Conservation (phyloP, 2,888 invertebrate genomes). For the Orchestes rusci region DNA sequence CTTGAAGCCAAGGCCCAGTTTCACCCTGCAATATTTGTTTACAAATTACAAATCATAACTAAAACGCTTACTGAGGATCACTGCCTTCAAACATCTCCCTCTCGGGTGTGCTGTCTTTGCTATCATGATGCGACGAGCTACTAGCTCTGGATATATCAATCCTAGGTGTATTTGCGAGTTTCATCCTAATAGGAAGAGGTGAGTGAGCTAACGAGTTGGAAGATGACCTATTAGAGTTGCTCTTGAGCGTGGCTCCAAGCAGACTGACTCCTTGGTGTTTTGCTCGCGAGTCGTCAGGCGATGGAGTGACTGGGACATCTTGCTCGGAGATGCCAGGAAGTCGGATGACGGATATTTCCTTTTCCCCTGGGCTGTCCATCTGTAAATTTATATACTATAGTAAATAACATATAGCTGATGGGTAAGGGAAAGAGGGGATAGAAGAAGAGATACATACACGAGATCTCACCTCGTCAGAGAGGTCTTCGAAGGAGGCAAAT, state of each 20-base stretch:
- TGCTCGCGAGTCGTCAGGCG: conserved; percentile 10
- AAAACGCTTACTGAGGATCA: too few relatives aligned
- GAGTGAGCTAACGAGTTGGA: conserved; percentile 13
- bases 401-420: neutral
- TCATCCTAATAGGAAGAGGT: conserved; percentile 24
- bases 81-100: conserved; percentile 55
- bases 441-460: conserved; percentile 50
- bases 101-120: conserved; percentile 78
- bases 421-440: neutral
- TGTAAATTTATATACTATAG: conserved; percentile 3
- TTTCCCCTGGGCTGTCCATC: conserved; percentile 22
- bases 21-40: conserved; percentile 29
- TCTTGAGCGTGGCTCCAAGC: conserved; percentile 7
- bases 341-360: conserved; percentile 15
- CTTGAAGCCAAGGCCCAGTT: conserved; percentile 41
- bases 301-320: conserved; percentile 10
- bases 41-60: conserved; percentile 1
- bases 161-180: conserved; percentile 68
- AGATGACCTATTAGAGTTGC: conserved; percentile 6
- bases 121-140: conserved; percentile 82
- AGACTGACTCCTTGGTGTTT: conserved; percentile 13
- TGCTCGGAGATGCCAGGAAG: conserved; percentile 19
- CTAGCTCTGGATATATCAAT: conserved; percentile 87
- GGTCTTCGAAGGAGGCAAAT: conserved; percentile 89
- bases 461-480: conserved; percentile 70